phyloP scores from a whole-genome alignment of 64 coral and sea anemone species.

The Dendronephthya gigantea region DNA sequence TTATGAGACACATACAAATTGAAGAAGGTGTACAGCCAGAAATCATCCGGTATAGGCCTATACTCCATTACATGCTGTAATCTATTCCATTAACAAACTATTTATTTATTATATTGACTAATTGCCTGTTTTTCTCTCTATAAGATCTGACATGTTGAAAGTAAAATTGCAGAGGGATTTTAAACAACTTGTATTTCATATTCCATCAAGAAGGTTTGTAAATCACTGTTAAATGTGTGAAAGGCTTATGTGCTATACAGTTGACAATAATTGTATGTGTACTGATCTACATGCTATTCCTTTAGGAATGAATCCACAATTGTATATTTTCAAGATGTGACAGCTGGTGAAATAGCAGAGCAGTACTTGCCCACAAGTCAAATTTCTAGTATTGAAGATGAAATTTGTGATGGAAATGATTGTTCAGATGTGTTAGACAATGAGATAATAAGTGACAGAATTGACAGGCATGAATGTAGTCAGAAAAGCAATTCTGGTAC shows the following conservation, averaged over 20 bases:
- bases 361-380: not conserved
- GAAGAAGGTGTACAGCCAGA: not conserved
- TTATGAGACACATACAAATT: not conserved
- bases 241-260: not conserved
- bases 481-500: not conserved
- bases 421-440: not conserved
- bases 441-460: not conserved
- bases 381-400: not conserved
- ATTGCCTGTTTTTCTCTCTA: not conserved
- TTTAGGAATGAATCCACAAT: not conserved
- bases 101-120: not conserved
- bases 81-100: not conserved
- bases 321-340: not conserved
- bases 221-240: not conserved
- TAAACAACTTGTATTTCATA: not conserved
- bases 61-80: not conserved
- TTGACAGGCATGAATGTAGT: not conserved
- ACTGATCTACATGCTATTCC: no score
- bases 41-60: not conserved
- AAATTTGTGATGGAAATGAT: not conserved
- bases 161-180: not conserved
- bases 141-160: not conserved
- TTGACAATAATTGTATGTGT: no score
- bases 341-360: not conserved
- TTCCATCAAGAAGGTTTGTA: conserved; percentile 7